These are phyloP conservation scores for Spongilla lacustris DNA, from an alignment of 37 sponge, comb jelly and placozoan genomes.

Conservation along the genomic window DNA sequence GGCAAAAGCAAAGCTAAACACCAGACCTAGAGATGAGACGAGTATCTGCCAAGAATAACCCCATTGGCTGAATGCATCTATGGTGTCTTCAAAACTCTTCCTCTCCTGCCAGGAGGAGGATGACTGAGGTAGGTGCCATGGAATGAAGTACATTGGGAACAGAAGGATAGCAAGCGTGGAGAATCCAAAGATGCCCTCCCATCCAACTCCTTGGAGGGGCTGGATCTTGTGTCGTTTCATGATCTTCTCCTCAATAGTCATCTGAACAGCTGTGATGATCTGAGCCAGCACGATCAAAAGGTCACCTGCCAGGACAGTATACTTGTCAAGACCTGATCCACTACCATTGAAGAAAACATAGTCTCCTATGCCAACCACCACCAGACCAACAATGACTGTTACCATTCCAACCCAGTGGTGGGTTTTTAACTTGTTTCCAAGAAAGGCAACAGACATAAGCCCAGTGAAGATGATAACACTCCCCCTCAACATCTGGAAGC, in stretches of 20 bases:
- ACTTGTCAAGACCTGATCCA: neutral
- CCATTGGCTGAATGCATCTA: slow-evolving; percentile 85
- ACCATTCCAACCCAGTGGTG: slow-evolving; percentile 92
- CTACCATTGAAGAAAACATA: slow-evolving; percentile 46
- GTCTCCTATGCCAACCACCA: slow-evolving; percentile 86
- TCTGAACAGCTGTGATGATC: slow-evolving; percentile 85
- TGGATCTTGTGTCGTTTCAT: slow-evolving; percentile 90
- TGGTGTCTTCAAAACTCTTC: slow-evolving; percentile 85
- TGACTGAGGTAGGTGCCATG: slow-evolving; percentile 80
- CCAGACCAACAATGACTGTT: slow-evolving; percentile 83
- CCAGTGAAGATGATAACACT: slow-evolving; percentile 98
- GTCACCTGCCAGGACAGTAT: slow-evolving; percentile 77
- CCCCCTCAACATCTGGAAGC: slow-evolving; percentile 95
- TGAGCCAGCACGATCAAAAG: slow-evolving; percentile 90
- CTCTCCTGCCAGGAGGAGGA: slow-evolving; percentile 72
- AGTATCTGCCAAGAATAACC: slow-evolving; percentile 26
- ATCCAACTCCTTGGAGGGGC: slow-evolving; percentile 91
- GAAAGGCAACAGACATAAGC: slow-evolving; percentile 89
- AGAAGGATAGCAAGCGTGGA: slow-evolving; percentile 64
- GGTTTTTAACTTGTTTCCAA: slow-evolving; percentile 61
- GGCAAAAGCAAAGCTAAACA: slow-evolving; percentile 96
- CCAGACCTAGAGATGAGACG: slow-evolving; percentile 69
- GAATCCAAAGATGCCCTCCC: slow-evolving; percentile 97
- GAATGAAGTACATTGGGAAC: slow-evolving; percentile 94
- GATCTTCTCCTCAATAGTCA: slow-evolving; percentile 90